Evolutionary conservation across 2,797 vertebrate species (phyloP).

Genomic region (Micromesistius poutassou): DNA sequence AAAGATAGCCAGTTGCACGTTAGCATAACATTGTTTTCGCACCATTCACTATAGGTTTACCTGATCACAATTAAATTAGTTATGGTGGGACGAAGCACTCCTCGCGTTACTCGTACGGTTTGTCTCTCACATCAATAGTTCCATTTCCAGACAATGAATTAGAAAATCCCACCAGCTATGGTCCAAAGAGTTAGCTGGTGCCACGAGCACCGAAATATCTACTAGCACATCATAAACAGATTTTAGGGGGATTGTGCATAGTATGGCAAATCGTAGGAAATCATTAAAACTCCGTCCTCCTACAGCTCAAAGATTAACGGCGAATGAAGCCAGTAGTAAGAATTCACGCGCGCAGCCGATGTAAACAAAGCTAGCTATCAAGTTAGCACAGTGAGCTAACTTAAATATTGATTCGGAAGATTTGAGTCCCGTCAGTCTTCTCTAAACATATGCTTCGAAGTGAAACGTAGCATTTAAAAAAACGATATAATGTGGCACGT

Average conservation of each 20-base stretch:
- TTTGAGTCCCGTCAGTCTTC: constrained; percentile 23
- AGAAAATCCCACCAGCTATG: not conserved
- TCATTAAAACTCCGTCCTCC: not conserved
- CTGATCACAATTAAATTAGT: not conserved
- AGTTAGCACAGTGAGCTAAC: constrained; percentile 55
- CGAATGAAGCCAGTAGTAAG: constrained; percentile 6
- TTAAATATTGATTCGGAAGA: constrained; percentile 44
- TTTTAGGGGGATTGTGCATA: not conserved
- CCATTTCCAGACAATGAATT: not conserved
- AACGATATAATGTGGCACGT: constrained; percentile 21
- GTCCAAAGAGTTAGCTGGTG: not conserved
- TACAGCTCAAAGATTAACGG: not conserved
- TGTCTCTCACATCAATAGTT: no score
- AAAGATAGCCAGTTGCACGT: not conserved
- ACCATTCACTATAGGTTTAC: no score
- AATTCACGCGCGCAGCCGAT: constrained; percentile 65
- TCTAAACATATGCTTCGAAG: constrained; percentile 21
- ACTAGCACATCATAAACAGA: not conserved
- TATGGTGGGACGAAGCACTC: not conserved
- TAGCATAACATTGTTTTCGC: not conserved
- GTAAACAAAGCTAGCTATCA: constrained; percentile 74
- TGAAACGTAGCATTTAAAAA: constrained; percentile 22
- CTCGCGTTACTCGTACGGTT: no score
- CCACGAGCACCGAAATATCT: not conserved
- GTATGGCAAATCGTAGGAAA: not conserved